Conservation (phyloP, 2,797 vertebrate species). For the Melanotaenia parkinsoni region DNA sequence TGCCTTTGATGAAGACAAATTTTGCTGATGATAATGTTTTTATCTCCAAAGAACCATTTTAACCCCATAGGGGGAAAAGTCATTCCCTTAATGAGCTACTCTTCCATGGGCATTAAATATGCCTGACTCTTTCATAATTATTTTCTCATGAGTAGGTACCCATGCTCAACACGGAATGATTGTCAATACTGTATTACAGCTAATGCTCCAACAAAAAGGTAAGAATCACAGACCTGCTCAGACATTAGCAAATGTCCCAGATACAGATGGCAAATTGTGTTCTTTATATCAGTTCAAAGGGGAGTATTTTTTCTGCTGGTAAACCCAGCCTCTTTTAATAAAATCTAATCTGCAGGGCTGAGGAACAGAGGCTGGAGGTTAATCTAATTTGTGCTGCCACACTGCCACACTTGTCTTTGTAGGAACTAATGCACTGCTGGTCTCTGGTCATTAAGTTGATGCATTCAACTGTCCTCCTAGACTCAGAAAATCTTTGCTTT, state of each 20-base stretch:
- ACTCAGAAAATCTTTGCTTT: background rate
- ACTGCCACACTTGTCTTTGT: constrained; percentile 57
- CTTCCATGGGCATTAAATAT: constrained; percentile 35
- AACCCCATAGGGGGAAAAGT: constrained; percentile 13
- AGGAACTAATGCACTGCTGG: constrained; percentile 51
- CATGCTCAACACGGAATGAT: constrained; percentile 22
- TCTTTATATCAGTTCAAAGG: constrained; percentile 65
- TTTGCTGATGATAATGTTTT: constrained; percentile 25
- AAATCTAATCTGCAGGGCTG: constrained; percentile 77
- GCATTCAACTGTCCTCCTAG: constrained; percentile 4
- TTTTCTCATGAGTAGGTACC: constrained; percentile 40
- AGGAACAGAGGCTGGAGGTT: constrained; percentile 73
- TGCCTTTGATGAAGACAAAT: constrained; percentile 19
- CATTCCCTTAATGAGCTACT: constrained; percentile 43
- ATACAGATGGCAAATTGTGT: constrained; percentile 76
- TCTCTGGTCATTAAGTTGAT: constrained; percentile 32
- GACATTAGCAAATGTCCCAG: constrained; percentile 69
- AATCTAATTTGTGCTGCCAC: constrained; percentile 72
- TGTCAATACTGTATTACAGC: constrained; percentile 21
- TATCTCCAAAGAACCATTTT: constrained; percentile 25
- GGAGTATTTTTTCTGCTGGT: constrained; percentile 67
- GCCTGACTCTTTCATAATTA: constrained; percentile 33
- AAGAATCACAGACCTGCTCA: constrained; percentile 49
- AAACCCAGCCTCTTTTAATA: constrained; percentile 57
- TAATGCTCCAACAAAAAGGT: constrained; percentile 26